Percentiles rank a stretch among this genome's conserved stretches.
These are phyloP conservation scores for Turdus rufiventris DNA, from an alignment of 2,113 vertebrate genomes.

Conservation along the genomic window DNA sequence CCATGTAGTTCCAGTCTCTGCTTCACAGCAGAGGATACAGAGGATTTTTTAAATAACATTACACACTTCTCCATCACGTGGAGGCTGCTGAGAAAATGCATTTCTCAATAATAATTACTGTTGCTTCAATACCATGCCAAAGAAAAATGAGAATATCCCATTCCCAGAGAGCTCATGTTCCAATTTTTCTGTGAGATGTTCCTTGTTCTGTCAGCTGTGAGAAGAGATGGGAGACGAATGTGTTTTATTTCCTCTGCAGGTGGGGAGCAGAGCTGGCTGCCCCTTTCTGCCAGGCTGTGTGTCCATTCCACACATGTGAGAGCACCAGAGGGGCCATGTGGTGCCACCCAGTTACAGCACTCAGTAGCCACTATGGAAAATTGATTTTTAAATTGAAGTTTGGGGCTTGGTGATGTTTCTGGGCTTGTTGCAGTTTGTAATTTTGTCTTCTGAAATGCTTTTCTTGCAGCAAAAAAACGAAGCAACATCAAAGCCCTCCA, in stretches of 20 bases:
- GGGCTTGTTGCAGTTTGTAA: not conserved
- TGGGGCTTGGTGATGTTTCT: not conserved
- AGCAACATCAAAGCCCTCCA: conserved; percentile 80
- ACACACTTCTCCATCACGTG: not conserved
- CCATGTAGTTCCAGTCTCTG: not conserved
- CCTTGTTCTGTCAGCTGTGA: not conserved
- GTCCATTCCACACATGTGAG: not conserved
- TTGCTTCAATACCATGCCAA: not conserved
- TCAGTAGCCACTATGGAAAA: not conserved
- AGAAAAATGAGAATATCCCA: not conserved
- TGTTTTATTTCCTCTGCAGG: not conserved
- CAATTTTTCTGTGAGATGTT: not conserved
- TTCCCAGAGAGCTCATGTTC: not conserved
- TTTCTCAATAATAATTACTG: conserved; percentile 3
- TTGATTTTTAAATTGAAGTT: not conserved
- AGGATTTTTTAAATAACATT: not conserved
- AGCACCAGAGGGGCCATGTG: not conserved
- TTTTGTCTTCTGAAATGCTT: conserved; percentile 5
- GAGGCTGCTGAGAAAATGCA: not conserved
- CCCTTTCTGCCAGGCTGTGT: not conserved
- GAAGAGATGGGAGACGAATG: not conserved
- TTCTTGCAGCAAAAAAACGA: conserved; percentile 83
- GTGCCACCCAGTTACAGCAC: not conserved
- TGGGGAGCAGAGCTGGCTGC: not conserved
- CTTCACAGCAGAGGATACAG: not conserved